phyloP scores from a whole-genome alignment of 2,888 invertebrate genomes.

The Esperia sulphurella region DNA sequence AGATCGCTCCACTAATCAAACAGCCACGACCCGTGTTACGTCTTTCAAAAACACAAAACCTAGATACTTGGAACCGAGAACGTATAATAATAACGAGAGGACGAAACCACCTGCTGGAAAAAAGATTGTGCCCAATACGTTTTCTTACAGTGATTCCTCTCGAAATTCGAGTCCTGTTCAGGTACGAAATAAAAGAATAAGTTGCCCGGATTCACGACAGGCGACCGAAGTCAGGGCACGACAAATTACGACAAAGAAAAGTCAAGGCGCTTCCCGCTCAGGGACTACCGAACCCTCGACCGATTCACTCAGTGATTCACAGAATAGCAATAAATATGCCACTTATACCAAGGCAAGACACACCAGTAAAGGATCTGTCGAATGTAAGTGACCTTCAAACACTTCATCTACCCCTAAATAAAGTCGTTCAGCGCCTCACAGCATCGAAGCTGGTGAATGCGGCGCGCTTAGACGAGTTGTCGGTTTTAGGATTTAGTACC shows the following conservation, averaged over 20 bases:
- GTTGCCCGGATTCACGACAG: constrained; percentile 43
- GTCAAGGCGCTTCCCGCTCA: constrained; percentile 60
- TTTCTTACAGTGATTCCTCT: constrained; percentile 83
- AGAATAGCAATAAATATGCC: constrained; percentile 57
- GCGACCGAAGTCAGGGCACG: constrained; percentile 36
- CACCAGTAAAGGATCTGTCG: constrained; percentile 36
- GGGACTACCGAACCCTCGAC: constrained; percentile 69
- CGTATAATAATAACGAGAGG: constrained; percentile 28
- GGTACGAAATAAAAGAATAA: constrained; percentile 49
- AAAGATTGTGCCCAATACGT: constrained; percentile 63
- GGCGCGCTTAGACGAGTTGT: no score
- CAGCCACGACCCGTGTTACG: constrained; percentile 25
- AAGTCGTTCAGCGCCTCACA: no score
- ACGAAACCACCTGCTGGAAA: constrained; percentile 40
- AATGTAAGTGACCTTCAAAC: constrained; percentile 39
- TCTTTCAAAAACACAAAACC: constrained; percentile 70
- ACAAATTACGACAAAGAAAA: constrained; percentile 67
- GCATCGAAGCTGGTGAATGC: no score
- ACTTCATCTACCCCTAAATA: no score
- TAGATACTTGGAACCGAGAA: constrained; percentile 81
- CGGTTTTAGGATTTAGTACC: background rate
- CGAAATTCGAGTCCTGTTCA: constrained; percentile 84
- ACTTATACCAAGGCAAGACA: constrained; percentile 60
- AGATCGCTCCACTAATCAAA: constrained; percentile 27
- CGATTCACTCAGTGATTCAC: constrained; percentile 64